Evolutionary conservation across 1,140 invertebrate species (phyloP), one percentile per base, ranked within the genome.

Genomic region (Colletes latitarsis): DNA sequence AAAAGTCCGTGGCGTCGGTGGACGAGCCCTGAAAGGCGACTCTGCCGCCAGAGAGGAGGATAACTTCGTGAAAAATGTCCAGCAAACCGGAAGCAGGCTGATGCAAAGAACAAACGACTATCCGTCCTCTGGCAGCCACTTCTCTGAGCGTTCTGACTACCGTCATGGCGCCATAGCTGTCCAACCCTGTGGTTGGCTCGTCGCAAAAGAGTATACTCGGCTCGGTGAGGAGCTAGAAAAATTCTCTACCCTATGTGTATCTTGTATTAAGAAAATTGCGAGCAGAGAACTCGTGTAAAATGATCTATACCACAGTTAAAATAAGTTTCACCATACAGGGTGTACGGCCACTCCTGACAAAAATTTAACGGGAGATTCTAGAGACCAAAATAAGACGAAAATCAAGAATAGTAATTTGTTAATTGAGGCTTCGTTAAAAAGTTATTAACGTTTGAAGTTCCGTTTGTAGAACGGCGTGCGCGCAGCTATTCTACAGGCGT

Each of bases 1-100:
- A 96, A 91, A 96, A 96, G 62, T 92, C 84, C 30, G 93, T 93
- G 0, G 95, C 95, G 76, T 96, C 94, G 9, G 93, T 90, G 10
- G 95, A 94, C 6, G 94, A 94, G n/a, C 97, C 98, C 89, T 97
- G 96, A 92, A 96, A 98, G 0, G 97, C 96, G 39, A 97, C 94
- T 87, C 95, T 94, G 6, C 98, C 98, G 73, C 95, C 95, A 6
- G 97, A 94, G 73, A 98, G 91, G 17, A 98, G 91, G 21, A 98
- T 94, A 15, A 98, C 95, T 89, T 96, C 94, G 76, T 97, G 95
- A 91, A 98, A 98, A 70, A 97, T 93, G 85, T 96, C 95, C 85
- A 97, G 97, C 8, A 98, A 94, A 78, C 96, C 96, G 6, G 97
- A 98, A 9, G 97, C 96, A 0, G 97, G 97, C 88, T 98, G 97